phyloP scores from a whole-genome alignment of 2,797 vertebrate species.

The Chelon labrosus region DNA sequence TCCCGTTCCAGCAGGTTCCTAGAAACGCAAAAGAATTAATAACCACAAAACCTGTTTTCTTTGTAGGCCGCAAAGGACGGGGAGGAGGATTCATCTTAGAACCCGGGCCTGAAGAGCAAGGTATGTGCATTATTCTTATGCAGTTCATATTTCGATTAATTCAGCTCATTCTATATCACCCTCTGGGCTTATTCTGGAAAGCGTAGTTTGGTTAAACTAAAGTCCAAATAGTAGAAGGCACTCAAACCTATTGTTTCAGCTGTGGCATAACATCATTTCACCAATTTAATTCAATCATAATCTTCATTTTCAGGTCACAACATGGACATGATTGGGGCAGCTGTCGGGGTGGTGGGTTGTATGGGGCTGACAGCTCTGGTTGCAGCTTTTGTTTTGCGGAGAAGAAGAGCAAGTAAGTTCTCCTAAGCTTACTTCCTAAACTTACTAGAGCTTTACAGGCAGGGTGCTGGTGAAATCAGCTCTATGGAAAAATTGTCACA shows the following conservation, averaged over 20 bases:
- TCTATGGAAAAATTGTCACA: background rate
- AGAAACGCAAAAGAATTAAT: background rate
- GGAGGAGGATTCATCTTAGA: constrained; percentile 15
- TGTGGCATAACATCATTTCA: background rate
- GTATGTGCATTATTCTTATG: constrained; percentile 7
- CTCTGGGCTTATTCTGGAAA: no score
- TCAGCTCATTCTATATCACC: no score
- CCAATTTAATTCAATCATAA: background rate
- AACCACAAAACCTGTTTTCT: background rate
- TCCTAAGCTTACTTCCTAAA: constrained; percentile 8
- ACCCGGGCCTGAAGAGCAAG: constrained; percentile 21
- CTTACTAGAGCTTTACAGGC: background rate
- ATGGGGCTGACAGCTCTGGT: constrained; percentile 20
- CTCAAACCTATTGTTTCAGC: background rate
- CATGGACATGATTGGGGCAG: background rate
- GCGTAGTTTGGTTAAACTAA: no score
- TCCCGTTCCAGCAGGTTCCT: background rate
- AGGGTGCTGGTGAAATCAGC: constrained; percentile 3
- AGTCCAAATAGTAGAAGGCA: no score
- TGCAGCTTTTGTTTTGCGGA: constrained; percentile 43
- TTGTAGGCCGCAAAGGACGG: constrained; percentile 20
- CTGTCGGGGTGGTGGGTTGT: constrained; percentile 46
- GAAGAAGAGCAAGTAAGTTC: constrained; percentile 59
- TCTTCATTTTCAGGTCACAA: constrained; percentile 15
- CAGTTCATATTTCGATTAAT: background rate